Percentiles rank a stretch among this genome's conserved stretches.
Conservation (phyloP, 2,797 vertebrate species). For the Ciconia nigra region DNA sequence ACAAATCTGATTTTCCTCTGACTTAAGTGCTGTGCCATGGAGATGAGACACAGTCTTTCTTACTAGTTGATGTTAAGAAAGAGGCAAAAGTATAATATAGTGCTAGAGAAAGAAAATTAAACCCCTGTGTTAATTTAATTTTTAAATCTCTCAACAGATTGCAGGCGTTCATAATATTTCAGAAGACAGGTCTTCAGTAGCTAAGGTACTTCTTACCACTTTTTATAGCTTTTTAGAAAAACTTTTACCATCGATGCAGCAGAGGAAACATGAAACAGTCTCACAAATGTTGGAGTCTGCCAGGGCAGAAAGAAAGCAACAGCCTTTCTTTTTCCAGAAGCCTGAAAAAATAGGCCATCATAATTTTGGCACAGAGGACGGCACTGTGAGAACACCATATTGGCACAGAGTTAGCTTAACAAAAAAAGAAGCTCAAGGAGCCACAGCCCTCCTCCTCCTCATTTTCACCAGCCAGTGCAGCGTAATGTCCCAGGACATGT, state of each 20-base stretch:
- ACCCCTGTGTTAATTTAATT: background rate
- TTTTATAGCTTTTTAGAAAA: background rate
- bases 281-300: background rate
- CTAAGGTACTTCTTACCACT: background rate
- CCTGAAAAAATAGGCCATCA: background rate
- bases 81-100: background rate
- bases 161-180: background rate
- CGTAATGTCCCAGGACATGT: background rate
- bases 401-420: background rate
- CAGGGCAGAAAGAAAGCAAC: background rate
- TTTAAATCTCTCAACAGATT: background rate
- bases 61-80: background rate
- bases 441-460: background rate
- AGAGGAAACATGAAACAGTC: background rate
- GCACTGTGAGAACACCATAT: background rate
- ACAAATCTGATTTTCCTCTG: slow-evolving; percentile 2
- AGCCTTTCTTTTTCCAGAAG: background rate
- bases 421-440: background rate
- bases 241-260: background rate
- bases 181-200: background rate
- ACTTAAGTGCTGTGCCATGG: background rate
- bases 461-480: background rate
- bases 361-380: background rate
- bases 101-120: background rate
- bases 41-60: background rate